These are phyloP conservation scores for Aythya baeri DNA, from an alignment of 2,113 vertebrate genomes.

Conservation along the genomic window DNA sequence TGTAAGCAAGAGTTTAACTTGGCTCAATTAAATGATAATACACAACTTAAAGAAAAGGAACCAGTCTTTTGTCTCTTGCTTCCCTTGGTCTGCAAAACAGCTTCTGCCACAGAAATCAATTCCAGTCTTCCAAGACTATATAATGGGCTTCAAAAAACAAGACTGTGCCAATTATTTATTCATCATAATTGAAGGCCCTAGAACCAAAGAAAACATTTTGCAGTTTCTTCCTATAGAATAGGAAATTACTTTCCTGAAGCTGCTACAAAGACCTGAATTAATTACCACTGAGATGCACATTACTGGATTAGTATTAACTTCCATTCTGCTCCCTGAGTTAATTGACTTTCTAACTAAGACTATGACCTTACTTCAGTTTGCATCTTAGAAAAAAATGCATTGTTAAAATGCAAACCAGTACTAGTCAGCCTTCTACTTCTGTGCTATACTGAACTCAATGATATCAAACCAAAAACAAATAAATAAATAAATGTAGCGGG, in stretches of 20 bases:
- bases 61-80: background rate
- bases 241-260: conserved; percentile 56
- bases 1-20: background rate
- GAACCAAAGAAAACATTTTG: conserved; percentile 2
- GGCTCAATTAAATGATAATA: background rate
- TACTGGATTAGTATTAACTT: conserved; percentile 52
- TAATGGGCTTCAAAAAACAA: conserved; percentile 34
- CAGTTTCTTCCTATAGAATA: background rate
- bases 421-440: background rate
- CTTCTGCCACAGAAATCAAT: background rate
- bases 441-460: background rate
- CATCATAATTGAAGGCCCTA: background rate
- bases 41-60: background rate
- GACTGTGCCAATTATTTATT: conserved; percentile 35
- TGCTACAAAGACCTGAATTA: conserved; percentile 54
- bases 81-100: background rate
- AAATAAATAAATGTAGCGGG: background rate
- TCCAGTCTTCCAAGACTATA: background rate
- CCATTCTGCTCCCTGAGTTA: conserved; percentile 27
- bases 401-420: background rate
- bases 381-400: background rate
- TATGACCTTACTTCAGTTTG: background rate
- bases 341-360: conserved; percentile 48
- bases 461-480: background rate
- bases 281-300: conserved; percentile 49